A percentile compares a stretch with the other conserved stretches of the same genome.
phyloP scores from a whole-genome alignment of 2,113 vertebrate genomes.

The Eurypyga helias region DNA sequence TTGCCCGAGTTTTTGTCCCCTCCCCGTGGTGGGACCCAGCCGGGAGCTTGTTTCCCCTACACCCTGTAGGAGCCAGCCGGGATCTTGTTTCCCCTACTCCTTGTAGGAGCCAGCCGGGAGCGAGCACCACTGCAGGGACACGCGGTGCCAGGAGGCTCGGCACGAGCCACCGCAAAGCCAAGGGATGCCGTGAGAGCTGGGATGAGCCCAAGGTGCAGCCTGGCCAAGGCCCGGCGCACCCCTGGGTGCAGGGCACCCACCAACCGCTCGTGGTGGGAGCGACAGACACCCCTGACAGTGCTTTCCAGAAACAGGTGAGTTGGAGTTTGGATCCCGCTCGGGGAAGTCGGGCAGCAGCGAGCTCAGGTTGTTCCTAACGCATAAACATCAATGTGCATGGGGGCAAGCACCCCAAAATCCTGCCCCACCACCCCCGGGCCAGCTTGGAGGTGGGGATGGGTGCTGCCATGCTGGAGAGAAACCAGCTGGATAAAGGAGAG shows the following conservation, averaged over 20 bases:
- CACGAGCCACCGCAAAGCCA: background rate
- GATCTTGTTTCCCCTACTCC: background rate
- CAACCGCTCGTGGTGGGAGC: accelerated
- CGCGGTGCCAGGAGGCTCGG: accelerated
- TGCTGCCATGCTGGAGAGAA: background rate
- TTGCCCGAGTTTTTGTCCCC: too few relatives aligned
- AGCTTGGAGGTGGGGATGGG: background rate
- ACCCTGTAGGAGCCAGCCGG: background rate
- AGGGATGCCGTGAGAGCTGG: accelerated
- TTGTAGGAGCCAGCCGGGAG: background rate
- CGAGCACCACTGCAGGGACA: background rate
- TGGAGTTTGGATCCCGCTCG: accelerated
- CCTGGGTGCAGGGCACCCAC: accelerated
- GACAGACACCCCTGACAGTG: accelerated
- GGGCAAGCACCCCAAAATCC: background rate
- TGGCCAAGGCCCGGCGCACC: accelerated
- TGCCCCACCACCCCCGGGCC: accelerated
- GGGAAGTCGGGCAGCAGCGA: background rate
- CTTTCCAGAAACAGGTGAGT: background rate
- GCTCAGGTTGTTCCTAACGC: background rate
- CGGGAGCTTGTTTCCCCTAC: too few relatives aligned
- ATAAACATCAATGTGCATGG: background rate
- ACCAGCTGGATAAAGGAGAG: background rate
- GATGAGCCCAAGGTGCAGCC: background rate
- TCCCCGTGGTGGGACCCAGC: too few relatives aligned